Base-by-base conservation (phyloP, 1,140 invertebrate species). In the Eumaeus atala region DNA sequence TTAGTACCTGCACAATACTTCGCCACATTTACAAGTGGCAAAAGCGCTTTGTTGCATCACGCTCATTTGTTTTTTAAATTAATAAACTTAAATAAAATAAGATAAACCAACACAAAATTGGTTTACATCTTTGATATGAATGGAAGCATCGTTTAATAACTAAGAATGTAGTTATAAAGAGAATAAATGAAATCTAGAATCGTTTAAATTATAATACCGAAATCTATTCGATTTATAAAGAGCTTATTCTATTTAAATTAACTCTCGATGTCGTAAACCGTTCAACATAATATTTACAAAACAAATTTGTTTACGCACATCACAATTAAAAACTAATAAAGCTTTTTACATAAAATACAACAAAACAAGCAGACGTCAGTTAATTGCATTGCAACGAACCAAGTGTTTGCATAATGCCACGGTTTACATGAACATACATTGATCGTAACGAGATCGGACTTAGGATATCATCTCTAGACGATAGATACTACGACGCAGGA, bases 61-160 rank as follows among this genome's bases (percentile, higher is more conserved):
- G 80, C 83, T 77, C 68, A 68, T 67, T 66, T 77, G 75, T 64
- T 77, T 68, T n/a, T 70, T 76, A 74, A 78, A 64, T 76, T 77
- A 80, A 77, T 73, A 74, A 77, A 74, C 75, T 74, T 72, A 76
- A 75, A 56, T 59, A 63, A 75, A 69, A 51, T 35, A 76, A 81
- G 55, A 72, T 72, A 70, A 77, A 79, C 67, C 84, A 77, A 87
- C 84, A 84, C 83, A 72, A 48, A 84, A 87, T 81, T 70, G 78
- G 69, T 74, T 74, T 64, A 79, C 72, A 68, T 87, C 83, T 87
- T 84, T 87, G 83, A 87, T 84, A 87, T 84, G 74, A 84, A 82
- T 87, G 83, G 83, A 87, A 87, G 83, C 81, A 84, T 84, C 77
- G 81, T 82, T 86, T 76, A 70, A 76, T 65, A 84, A 82, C 66